Evolutionary conservation across 92 coral and sea anemone species (phyloP).

Genomic region (Blastomussa wellsi): DNA sequence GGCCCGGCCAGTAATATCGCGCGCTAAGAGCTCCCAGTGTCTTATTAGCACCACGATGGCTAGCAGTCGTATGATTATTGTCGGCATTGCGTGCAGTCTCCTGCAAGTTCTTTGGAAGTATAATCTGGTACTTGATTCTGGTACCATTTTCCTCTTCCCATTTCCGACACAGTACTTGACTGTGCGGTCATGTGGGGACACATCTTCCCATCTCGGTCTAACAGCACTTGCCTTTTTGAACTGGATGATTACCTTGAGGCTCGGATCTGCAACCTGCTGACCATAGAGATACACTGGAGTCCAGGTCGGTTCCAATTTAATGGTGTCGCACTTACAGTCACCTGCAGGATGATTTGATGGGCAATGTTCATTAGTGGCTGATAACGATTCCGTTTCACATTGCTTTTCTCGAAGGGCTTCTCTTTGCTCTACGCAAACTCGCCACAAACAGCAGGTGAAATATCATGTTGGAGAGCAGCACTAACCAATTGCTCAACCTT

Average conservation of each 20-base stretch:
- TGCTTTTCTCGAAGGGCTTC: neutral
- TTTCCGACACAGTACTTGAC: constrained; percentile 47
- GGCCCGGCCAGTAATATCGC: constrained; percentile 63
- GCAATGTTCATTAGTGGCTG: neutral
- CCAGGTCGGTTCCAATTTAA: constrained; percentile 52
- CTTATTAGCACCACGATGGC: constrained; percentile 31
- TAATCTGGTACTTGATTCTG: constrained; percentile 32
- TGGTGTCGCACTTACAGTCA: constrained; percentile 3
- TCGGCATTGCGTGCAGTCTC: constrained; percentile 49
- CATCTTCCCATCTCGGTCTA: constrained; percentile 44
- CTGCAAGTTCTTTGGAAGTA: constrained; percentile 36
- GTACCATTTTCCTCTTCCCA: constrained; percentile 48
- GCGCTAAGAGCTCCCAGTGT: constrained; percentile 35
- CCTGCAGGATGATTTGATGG: neutral
- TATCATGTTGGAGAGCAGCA: neutral
- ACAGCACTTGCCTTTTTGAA: constrained; percentile 18
- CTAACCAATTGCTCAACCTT: neutral
- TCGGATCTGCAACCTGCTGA: constrained; percentile 44
- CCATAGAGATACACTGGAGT: constrained; percentile 27
- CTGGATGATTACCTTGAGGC: constrained; percentile 23
- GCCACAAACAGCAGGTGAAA: neutral
- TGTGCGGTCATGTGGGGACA: constrained; percentile 28
- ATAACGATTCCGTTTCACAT: neutral
- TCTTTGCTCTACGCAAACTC: too few relatives aligned
- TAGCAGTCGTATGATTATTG: constrained; percentile 51